Conservation (phyloP, 2,797 vertebrate species). For the Schizopygopsis pylzovi region DNA sequence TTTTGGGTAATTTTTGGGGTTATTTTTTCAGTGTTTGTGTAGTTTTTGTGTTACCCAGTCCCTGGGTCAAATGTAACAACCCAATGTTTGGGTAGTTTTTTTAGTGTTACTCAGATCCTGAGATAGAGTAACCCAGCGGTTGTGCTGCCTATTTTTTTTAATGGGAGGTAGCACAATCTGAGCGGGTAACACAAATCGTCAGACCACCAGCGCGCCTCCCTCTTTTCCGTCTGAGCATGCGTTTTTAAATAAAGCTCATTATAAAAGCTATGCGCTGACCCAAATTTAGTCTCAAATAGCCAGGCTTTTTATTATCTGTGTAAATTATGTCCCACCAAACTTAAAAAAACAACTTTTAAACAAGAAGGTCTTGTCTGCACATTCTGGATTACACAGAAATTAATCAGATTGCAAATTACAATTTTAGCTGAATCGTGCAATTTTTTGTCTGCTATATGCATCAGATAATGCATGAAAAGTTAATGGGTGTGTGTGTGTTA, state of each 20-base stretch:
- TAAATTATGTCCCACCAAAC: neutral
- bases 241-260: constrained; percentile 21
- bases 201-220: too few species aligned
- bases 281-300: neutral
- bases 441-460: neutral
- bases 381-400: neutral
- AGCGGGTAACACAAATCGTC: too few species aligned
- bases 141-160: too few species aligned
- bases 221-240: too few species aligned
- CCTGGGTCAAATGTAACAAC: too few species aligned
- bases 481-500: neutral
- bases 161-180: too few species aligned
- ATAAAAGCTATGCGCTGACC: neutral
- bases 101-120: too few species aligned
- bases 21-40: too few species aligned
- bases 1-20: too few species aligned
- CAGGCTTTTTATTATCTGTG: constrained; percentile 11
- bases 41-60: too few species aligned
- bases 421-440: neutral
- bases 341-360: neutral
- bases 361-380: neutral
- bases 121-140: too few species aligned
- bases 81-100: too few species aligned
- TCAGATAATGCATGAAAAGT: neutral
- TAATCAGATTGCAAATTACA: neutral